Evolutionary conservation across 1,140 invertebrate genomes (phyloP).

Genomic region (Diorhabda elongata): DNA sequence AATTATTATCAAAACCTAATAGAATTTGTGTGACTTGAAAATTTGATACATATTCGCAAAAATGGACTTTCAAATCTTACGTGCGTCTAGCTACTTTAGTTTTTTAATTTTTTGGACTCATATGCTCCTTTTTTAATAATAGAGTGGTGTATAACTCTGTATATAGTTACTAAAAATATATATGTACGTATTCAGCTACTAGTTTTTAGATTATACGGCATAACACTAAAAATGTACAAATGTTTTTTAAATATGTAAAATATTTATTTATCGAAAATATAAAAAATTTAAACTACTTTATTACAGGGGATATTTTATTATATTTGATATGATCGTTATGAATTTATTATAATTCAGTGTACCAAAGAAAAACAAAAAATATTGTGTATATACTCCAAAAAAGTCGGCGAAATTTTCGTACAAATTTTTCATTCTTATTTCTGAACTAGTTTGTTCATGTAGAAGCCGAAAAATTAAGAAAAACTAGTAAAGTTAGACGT

Average conservation of each 20-base stretch:
- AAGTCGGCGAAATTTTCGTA: slow-evolving; percentile 29
- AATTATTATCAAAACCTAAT: neutral
- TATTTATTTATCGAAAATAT: slow-evolving; percentile 38
- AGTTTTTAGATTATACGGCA: slow-evolving; percentile 23
- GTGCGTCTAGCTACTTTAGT: slow-evolving; percentile 13
- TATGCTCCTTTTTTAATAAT: no score
- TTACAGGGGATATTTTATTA: slow-evolving; percentile 38
- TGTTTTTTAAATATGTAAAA: slow-evolving; percentile 36
- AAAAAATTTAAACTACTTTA: slow-evolving; percentile 29
- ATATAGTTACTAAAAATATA: slow-evolving; percentile 19
- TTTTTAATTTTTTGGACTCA: neutral
- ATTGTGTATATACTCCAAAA: slow-evolving; percentile 30
- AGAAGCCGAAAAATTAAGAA: neutral
- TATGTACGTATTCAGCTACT: slow-evolving; percentile 15
- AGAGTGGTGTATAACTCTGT: slow-evolving; percentile 20
- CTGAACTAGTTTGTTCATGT: slow-evolving; percentile 9
- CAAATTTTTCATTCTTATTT: neutral
- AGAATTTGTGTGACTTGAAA: neutral
- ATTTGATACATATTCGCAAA: slow-evolving; percentile 8
- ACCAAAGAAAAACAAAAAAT: slow-evolving; percentile 39
- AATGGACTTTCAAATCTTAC: neutral
- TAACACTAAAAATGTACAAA: slow-evolving; percentile 36
- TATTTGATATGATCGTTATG: slow-evolving; percentile 39
- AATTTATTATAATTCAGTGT: slow-evolving; percentile 35
- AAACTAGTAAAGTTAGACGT: neutral